Evolutionary conservation across 2,888 invertebrate genomes (phyloP).

Genomic region (Ceraclea dissimilis): DNA sequence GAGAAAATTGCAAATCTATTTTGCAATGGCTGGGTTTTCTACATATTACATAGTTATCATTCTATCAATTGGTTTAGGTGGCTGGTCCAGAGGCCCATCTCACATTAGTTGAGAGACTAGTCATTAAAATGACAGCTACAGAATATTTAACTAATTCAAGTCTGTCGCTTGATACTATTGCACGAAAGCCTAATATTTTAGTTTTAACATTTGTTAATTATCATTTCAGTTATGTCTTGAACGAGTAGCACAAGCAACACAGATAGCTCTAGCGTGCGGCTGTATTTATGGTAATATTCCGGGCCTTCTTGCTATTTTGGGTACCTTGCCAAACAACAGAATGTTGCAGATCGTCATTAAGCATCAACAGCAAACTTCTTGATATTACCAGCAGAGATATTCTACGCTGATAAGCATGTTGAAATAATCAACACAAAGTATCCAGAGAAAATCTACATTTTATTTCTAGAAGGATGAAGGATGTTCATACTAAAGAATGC

Average conservation of each 20-base stretch:
- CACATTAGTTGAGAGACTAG: no score
- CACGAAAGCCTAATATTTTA: no score
- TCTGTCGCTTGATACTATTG: no score
- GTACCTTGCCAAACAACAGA: conserved; percentile 56
- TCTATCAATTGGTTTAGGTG: no score
- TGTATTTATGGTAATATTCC: conserved; percentile 76
- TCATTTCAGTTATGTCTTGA: conserved; percentile 58
- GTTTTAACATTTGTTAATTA: no score
- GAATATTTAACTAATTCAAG: no score
- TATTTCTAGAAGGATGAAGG: neutral
- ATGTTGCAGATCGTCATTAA: conserved; percentile 57
- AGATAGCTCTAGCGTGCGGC: conserved; percentile 69
- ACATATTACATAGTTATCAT: no score
- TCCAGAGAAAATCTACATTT: neutral
- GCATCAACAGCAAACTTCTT: conserved; percentile 45
- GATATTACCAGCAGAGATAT: conserved; percentile 18
- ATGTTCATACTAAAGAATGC: no score
- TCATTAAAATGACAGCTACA: no score
- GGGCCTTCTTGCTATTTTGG: conserved; percentile 53
- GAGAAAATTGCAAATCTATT: no score
- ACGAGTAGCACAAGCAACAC: conserved; percentile 75
- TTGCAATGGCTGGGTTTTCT: no score
- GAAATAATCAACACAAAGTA: neutral
- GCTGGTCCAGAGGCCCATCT: no score
- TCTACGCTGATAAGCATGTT: neutral